These are phyloP conservation scores for Dicranocentrus wangi DNA, from an alignment of 2,888 invertebrate genomes.

Conservation along the genomic window DNA sequence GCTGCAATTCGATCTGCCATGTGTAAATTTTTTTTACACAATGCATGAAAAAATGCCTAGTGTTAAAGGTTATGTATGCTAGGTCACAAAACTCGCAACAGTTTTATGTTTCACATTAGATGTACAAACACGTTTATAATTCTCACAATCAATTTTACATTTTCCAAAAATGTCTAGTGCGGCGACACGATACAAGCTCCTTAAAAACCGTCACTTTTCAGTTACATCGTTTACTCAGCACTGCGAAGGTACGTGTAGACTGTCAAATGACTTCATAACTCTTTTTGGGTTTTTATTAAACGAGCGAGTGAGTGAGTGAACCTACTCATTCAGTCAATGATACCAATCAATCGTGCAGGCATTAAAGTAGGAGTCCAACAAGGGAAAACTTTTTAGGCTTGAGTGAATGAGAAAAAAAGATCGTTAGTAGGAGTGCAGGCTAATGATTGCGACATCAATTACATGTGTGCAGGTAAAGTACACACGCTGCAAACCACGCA, in stretches of 20 bases:
- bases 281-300: too few species aligned
- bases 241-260: neutral
- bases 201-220: neutral
- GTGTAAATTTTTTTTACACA: too few species aligned
- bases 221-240: neutral
- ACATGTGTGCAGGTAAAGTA: conserved; percentile 13
- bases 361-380: conserved; percentile 6
- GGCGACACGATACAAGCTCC: conserved; percentile 16
- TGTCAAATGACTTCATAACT: conserved; percentile 11
- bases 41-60: too few species aligned
- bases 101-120: conserved; percentile 29
- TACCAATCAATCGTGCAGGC: conserved; percentile 34
- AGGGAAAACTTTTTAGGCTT: conserved; percentile 27
- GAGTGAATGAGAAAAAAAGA: conserved; percentile 38
- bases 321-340: conserved; percentile 27
- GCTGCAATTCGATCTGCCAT: neutral
- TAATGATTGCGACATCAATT: conserved; percentile 49
- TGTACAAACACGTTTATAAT: conserved; percentile 11
- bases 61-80: conserved; percentile 19
- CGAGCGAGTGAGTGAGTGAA: conserved; percentile 16
- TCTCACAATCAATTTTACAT: conserved; percentile 38
- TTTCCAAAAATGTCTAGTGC: conserved; percentile 46
- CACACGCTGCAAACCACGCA: neutral
- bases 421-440: conserved; percentile 17
- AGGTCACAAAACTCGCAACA: conserved; percentile 37